Conservation (phyloP, 2,113 vertebrate genomes). For the Mustela nigripes region DNA sequence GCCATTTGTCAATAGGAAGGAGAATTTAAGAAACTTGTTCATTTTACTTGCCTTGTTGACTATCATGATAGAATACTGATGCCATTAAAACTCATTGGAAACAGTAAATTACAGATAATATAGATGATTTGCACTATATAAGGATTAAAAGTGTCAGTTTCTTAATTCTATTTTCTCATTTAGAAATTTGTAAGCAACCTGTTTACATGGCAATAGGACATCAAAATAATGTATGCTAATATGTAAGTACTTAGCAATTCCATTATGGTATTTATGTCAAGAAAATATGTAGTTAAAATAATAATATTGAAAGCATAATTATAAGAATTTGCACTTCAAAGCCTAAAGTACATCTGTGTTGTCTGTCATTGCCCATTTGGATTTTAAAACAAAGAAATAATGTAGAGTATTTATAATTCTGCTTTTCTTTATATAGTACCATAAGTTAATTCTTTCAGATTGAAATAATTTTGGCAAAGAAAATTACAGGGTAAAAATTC, state of each 20-base stretch:
- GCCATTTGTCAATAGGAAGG: conserved; percentile 6
- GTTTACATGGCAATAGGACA: conserved; percentile 15
- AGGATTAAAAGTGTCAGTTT: background rate
- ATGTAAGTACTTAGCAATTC: conserved; percentile 56
- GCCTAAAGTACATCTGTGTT: conserved; percentile 27
- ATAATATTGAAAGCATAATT: conserved; percentile 16
- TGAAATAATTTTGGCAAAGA: conserved; percentile 74
- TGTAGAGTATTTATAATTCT: conserved; percentile 48
- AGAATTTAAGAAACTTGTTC: conserved; percentile 62
- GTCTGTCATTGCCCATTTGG: conserved; percentile 49
- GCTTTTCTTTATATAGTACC: conserved; percentile 55
- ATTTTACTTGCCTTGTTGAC: conserved; percentile 41
- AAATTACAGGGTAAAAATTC: conserved; percentile 74
- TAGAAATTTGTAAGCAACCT: conserved; percentile 38
- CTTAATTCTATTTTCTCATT: conserved; percentile 59
- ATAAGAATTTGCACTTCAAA: conserved; percentile 66
- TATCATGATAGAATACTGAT: conserved; percentile 42
- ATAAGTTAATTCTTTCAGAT: conserved; percentile 68
- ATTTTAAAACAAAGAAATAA: conserved; percentile 62
- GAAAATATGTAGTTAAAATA: conserved; percentile 4
- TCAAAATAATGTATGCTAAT: conserved; percentile 30
- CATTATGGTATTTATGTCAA: conserved; percentile 4
- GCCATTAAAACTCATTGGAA: conserved; percentile 39
- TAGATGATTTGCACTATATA: conserved; percentile 26
- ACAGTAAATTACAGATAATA: conserved; percentile 46